Conservation (phyloP, 1,140 invertebrate species). For the Kradibia gibbosae region DNA sequence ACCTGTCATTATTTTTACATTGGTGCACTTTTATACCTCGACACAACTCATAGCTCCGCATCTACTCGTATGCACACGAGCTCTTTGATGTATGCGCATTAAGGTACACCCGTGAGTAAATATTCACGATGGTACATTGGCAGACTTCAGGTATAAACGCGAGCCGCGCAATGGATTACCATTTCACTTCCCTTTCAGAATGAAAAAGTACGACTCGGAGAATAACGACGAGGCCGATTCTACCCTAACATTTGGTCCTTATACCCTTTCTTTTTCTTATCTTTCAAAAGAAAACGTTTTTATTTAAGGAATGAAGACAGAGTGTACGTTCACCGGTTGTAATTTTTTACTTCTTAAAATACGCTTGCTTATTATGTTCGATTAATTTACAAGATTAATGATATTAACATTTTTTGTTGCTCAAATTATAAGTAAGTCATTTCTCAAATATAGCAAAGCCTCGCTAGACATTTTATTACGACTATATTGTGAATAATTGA, state of each 20-base stretch:
- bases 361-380: background rate
- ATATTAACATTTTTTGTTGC: background rate
- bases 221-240: conserved; percentile 53
- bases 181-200: conserved; percentile 46
- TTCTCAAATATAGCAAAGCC: no score
- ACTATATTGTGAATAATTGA: no score
- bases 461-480: no score
- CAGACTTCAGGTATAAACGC: conserved; percentile 45
- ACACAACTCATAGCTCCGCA: conserved; percentile 55
- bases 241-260: conserved; percentile 47
- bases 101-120: conserved; percentile 54
- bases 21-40: conserved; percentile 65
- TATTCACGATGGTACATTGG: conserved; percentile 64
- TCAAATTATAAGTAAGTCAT: background rate
- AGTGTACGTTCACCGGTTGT: background rate
- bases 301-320: conserved; percentile 30
- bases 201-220: conserved; percentile 51
- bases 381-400: background rate
- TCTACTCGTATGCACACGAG: background rate
- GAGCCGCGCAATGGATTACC: conserved; percentile 55
- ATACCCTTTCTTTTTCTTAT: conserved; percentile 23
- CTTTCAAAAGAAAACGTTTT: conserved; percentile 40
- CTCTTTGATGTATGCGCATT: background rate
- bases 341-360: background rate
- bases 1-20: conserved; percentile 70